A percentile compares a stretch with the other conserved stretches of the same genome.
Evolutionary conservation across 2,888 invertebrate genomes (phyloP).

Genomic region (Elegia similella): DNA sequence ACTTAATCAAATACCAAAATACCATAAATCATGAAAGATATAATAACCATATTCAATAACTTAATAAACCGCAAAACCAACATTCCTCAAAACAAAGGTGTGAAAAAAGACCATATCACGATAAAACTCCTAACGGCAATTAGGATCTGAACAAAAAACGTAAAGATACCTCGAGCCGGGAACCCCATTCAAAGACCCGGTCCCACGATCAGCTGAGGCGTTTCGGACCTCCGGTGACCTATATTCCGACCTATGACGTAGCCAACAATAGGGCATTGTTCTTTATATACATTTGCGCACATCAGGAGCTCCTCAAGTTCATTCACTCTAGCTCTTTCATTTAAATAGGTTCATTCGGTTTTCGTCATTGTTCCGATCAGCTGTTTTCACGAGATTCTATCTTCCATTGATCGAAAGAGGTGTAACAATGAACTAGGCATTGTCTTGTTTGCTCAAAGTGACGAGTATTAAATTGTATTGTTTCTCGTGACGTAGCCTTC

Average conservation of each 20-base stretch:
- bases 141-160: slow-evolving; percentile 33
- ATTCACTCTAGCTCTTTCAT: slow-evolving; percentile 70
- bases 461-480: slow-evolving; percentile 60
- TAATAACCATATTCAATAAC: neutral
- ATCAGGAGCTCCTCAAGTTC: slow-evolving; percentile 75
- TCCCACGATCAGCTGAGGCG: slow-evolving; percentile 76
- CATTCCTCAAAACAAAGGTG: slow-evolving; percentile 14
- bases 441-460: slow-evolving; percentile 50
- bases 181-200: slow-evolving; percentile 32
- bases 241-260: slow-evolving; percentile 77
- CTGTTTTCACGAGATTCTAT: slow-evolving; percentile 72
- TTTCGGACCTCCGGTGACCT: slow-evolving; percentile 75
- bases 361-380: slow-evolving; percentile 75
- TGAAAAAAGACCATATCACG: slow-evolving; percentile 19
- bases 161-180: slow-evolving; percentile 40
- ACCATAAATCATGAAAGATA: too few relatives aligned
- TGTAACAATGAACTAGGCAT: slow-evolving; percentile 61
- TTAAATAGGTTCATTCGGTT: slow-evolving; percentile 75
- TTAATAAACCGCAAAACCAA: slow-evolving; percentile 2
- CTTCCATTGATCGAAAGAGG: slow-evolving; percentile 64
- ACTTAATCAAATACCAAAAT: too few relatives aligned
- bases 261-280: slow-evolving; percentile 80
- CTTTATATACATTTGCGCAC: slow-evolving; percentile 73
- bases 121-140: slow-evolving; percentile 28
- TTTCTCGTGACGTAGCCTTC: slow-evolving; percentile 50